Evolutionary conservation across 2,113 vertebrate species (phyloP).

Genomic region (Brachyhypopomus gauderio): DNA sequence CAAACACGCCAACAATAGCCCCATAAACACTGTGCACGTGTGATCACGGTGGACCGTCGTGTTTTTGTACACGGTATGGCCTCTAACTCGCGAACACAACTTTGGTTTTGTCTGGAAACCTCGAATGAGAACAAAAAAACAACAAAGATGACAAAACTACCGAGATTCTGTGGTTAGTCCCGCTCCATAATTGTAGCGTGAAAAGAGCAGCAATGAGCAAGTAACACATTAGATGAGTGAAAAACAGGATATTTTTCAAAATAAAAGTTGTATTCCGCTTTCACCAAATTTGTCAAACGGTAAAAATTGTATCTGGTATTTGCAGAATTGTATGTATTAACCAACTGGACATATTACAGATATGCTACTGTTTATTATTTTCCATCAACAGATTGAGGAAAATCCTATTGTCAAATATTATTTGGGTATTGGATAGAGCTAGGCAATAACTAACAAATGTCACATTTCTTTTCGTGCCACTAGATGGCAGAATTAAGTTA

Average conservation of each 20-base stretch:
- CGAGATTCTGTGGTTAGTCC: constrained; percentile 36
- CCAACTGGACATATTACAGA: no score
- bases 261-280: constrained; percentile 33
- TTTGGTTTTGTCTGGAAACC: neutral
- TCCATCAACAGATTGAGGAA: no score
- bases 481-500: constrained; percentile 50
- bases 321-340: no score
- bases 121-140: neutral
- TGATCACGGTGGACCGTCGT: neutral
- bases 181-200: constrained; percentile 40
- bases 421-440: neutral
- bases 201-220: constrained; percentile 21
- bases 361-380: no score
- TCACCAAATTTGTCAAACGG: neutral
- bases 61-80: neutral
- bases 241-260: constrained; percentile 12
- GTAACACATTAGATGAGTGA: constrained; percentile 10
- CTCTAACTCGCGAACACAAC: neutral
- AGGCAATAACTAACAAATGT: neutral
- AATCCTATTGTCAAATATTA: neutral
- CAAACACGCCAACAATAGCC: no score
- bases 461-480: constrained; percentile 31
- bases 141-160: constrained; percentile 21
- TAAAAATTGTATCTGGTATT: no score
- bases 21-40: neutral